Conservation (phyloP, 2,888 invertebrate genomes). For the Allophyes oxyacanthae region DNA sequence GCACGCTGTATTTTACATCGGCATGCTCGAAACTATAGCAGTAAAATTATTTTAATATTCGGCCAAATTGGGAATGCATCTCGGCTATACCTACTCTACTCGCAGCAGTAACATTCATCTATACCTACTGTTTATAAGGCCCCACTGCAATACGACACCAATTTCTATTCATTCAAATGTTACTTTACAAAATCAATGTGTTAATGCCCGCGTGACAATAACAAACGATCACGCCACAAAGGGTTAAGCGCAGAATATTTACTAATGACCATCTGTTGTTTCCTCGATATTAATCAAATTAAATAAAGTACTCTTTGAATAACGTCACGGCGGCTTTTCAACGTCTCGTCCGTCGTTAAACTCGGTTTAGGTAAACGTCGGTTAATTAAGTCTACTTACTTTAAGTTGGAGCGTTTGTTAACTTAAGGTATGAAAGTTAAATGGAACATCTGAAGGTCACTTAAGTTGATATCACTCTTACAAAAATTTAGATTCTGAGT, state of each 20-base stretch:
- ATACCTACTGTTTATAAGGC: slow-evolving; percentile 3
- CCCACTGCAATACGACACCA: neutral
- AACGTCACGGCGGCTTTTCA: slow-evolving; percentile 54
- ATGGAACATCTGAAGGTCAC: slow-evolving; percentile 19
- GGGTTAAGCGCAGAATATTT: slow-evolving; percentile 31
- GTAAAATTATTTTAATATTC: no score
- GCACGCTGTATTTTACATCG: no score
- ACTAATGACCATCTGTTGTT: slow-evolving; percentile 29
- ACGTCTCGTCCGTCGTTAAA: slow-evolving; percentile 55
- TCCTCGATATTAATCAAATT: slow-evolving; percentile 28
- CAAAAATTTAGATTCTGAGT: no score
- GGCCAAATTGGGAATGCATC: no score
- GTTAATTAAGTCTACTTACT: slow-evolving; percentile 63
- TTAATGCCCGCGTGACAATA: slow-evolving; percentile 37
- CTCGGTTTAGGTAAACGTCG: slow-evolving; percentile 59
- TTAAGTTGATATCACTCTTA: neutral
- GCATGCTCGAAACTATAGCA: no score
- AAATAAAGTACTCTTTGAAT: slow-evolving; percentile 27
- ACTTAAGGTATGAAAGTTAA: slow-evolving; percentile 44
- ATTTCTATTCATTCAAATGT: slow-evolving; percentile 12
- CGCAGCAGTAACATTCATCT: no score
- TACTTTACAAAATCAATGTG: slow-evolving; percentile 40
- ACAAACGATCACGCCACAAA: slow-evolving; percentile 32
- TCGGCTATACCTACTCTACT: no score
- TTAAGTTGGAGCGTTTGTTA: slow-evolving; percentile 54